Percentiles rank a stretch among this genome's conserved stretches.
phyloP scores from a whole-genome alignment of 1,140 invertebrate genomes.

The Galleria mellonella region DNA sequence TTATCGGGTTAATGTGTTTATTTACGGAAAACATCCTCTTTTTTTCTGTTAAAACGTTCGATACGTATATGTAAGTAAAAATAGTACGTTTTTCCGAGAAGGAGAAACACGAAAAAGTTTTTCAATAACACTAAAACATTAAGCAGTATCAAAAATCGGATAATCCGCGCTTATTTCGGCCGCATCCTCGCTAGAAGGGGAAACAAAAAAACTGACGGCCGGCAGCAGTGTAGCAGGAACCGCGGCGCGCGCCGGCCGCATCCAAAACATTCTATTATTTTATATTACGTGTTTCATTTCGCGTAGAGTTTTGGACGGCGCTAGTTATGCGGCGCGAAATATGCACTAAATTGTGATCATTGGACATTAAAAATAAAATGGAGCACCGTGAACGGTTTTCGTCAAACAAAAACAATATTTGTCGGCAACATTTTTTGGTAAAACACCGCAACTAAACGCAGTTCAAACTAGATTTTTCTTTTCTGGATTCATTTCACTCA shows the following conservation, averaged over 20 bases:
- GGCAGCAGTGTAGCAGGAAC: conserved; percentile 49
- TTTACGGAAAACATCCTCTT: no score
- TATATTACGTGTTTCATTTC: conserved; percentile 72
- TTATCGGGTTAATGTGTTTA: no score
- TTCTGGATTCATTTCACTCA: conserved; percentile 31
- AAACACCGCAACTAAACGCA: conserved; percentile 58
- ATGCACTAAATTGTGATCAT: conserved; percentile 65
- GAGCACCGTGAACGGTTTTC: conserved; percentile 47
- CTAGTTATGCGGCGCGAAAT: conserved; percentile 49
- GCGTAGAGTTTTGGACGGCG: conserved; percentile 65
- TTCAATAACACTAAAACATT: conserved; percentile 29
- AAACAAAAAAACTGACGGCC: conserved; percentile 47
- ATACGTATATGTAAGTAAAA: not conserved
- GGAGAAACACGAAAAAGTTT: not conserved
- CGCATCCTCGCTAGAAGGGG: conserved; percentile 49
- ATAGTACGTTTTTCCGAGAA: not conserved
- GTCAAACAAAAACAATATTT: conserved; percentile 46
- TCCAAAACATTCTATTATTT: conserved; percentile 52
- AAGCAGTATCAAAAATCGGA: conserved; percentile 23
- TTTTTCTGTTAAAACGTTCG: not conserved
- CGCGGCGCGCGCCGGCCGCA: conserved; percentile 63
- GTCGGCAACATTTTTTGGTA: conserved; percentile 47
- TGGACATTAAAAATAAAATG: conserved; percentile 53
- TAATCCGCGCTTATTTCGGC: conserved; percentile 55
- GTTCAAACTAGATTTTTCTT: conserved; percentile 62